These are phyloP conservation scores for Chironomus striatipennis DNA, from an alignment of 1,140 invertebrate genomes.

Conservation along the genomic window DNA sequence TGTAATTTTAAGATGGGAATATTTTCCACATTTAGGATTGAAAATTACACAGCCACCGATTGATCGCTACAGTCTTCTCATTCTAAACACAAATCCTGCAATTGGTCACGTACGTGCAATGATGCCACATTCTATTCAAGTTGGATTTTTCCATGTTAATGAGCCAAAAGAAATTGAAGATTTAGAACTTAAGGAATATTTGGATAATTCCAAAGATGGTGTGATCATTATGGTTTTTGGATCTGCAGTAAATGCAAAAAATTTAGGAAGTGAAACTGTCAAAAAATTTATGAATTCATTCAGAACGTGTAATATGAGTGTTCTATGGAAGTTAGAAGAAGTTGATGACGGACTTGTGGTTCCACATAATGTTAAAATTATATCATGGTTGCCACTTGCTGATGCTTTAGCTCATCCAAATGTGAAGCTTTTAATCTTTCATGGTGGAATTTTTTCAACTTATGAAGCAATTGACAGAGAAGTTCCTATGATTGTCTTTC, in stretches of 20 bases:
- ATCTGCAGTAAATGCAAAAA: neutral
- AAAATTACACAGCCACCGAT: neutral
- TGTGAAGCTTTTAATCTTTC: no score
- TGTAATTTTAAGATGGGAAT: neutral
- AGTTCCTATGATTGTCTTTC: no score
- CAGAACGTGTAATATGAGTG: neutral
- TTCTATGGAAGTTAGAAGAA: neutral
- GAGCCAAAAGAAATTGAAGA: neutral
- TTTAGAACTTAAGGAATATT: neutral
- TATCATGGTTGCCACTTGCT: neutral
- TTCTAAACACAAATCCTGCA: neutral
- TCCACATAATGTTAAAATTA: neutral
- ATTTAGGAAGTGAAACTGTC: neutral
- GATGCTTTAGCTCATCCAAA: neutral
- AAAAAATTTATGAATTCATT: neutral
- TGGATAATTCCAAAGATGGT: neutral
- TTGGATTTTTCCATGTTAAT: neutral
- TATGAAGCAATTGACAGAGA: no score
- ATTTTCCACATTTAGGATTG: neutral
- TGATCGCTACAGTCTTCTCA: neutral
- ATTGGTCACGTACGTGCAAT: neutral
- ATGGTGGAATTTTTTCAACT: no score
- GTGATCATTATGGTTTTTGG: neutral
- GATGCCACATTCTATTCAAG: neutral
- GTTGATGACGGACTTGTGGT: neutral